Conservation (phyloP, 2,113 vertebrate genomes). For the Hemibagrus wyckioides region DNA sequence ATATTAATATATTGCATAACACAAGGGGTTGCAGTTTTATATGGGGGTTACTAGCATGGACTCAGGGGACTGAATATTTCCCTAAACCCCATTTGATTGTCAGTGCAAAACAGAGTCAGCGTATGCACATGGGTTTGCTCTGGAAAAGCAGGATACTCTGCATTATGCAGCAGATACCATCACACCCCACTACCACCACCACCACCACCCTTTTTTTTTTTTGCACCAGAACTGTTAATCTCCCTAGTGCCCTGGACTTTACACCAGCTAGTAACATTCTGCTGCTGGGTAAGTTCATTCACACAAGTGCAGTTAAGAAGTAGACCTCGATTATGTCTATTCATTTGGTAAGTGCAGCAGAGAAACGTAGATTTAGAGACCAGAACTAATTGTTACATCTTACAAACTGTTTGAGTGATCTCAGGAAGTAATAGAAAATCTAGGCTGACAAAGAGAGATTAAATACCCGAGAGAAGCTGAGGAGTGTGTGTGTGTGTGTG, state of each 20-base stretch:
- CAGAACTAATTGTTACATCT: not conserved
- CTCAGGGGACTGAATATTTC: not conserved
- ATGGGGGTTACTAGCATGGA: not conserved
- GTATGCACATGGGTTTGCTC: not conserved
- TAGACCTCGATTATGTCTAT: constrained; percentile 1
- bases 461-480: not conserved
- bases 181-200: too few relatives aligned
- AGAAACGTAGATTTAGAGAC: not conserved
- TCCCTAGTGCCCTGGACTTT: constrained; percentile 5
- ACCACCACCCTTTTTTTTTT: not conserved
- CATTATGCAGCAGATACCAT: not conserved
- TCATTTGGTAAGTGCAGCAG: not conserved
- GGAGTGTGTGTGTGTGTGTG: not conserved
- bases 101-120: not conserved
- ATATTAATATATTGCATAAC: not conserved
- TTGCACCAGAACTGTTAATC: constrained; percentile 11
- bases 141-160: not conserved
- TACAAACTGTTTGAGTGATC: not conserved
- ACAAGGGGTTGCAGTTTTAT: not conserved
- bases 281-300: not conserved
- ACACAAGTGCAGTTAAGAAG: not conserved
- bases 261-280: constrained; percentile 4
- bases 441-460: not conserved
- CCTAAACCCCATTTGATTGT: not conserved
- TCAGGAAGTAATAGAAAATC: not conserved